Conservation (phyloP, 2,888 invertebrate species). For the Auanema freiburgensis region DNA sequence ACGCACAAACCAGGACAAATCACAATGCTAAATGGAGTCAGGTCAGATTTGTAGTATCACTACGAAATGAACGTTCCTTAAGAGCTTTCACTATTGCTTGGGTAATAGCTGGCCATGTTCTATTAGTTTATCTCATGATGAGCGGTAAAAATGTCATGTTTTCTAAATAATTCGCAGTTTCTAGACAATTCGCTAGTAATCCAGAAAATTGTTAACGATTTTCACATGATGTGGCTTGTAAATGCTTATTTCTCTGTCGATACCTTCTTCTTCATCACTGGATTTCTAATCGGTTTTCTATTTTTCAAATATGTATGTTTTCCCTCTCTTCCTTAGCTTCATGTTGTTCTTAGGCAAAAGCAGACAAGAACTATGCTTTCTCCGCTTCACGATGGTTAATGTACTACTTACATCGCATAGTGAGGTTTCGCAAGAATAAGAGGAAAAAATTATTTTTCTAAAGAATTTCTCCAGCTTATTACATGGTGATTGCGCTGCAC, state of each 20-base stretch:
- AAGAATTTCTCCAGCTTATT: slow-evolving; percentile 44
- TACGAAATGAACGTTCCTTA: not conserved
- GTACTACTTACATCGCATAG: slow-evolving; percentile 49
- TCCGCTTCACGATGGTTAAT: slow-evolving; percentile 40
- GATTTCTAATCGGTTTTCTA: slow-evolving; percentile 28
- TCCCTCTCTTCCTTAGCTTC: not conserved
- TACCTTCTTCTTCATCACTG: slow-evolving; percentile 40
- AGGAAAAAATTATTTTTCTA: not conserved
- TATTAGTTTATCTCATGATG: slow-evolving; percentile 2
- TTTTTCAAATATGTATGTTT: slow-evolving; percentile 28
- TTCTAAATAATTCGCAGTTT: not conserved
- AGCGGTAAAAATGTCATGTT: not conserved
- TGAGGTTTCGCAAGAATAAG: slow-evolving; percentile 19
- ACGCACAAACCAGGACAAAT: slow-evolving; percentile 13
- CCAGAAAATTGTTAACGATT: not conserved
- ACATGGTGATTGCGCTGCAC: slow-evolving; percentile 40
- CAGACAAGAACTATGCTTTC: slow-evolving; percentile 21
- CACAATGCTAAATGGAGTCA: slow-evolving; percentile 11
- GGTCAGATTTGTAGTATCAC: not conserved
- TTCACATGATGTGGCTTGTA: slow-evolving; percentile 6
- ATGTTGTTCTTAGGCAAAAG: slow-evolving; percentile 7
- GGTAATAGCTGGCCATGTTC: slow-evolving; percentile 13
- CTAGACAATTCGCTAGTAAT: slow-evolving; percentile 11
- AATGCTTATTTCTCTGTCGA: slow-evolving; percentile 36
- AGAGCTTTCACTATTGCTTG: slow-evolving; percentile 12